A percentile compares a stretch with the other conserved stretches of the same genome.
These are phyloP conservation scores for Cryptocephalus moraei DNA, from an alignment of 2,888 invertebrate species.

Conservation along the genomic window DNA sequence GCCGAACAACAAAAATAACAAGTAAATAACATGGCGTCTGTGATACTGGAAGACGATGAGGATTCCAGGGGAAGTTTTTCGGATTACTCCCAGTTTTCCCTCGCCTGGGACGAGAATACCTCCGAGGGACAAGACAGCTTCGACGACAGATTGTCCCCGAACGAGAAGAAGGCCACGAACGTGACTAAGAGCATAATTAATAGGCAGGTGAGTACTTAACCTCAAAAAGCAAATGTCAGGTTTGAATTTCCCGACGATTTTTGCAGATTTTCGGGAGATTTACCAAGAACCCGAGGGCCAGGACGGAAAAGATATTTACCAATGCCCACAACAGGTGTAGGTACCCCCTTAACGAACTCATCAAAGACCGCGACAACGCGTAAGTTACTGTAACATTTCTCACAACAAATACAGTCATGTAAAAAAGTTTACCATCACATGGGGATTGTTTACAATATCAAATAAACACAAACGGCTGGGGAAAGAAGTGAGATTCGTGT, in stretches of 20 bases:
- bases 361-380: constrained; percentile 25
- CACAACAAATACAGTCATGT: background rate
- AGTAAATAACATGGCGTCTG: constrained; percentile 27
- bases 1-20: background rate
- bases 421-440: background rate
- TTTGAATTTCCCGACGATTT: constrained; percentile 8
- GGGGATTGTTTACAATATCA: too few relatives aligned
- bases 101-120: constrained; percentile 17
- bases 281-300: constrained; percentile 31
- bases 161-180: constrained; percentile 18
- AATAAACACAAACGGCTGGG: too few relatives aligned
- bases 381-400: constrained; percentile 18
- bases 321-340: constrained; percentile 33
- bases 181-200: constrained; percentile 23
- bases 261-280: constrained; percentile 35
- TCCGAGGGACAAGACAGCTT: constrained; percentile 17
- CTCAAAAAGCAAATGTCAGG: constrained; percentile 18
- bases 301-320: constrained; percentile 36
- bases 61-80: constrained; percentile 27
- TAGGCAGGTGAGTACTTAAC: constrained; percentile 28
- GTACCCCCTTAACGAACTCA: constrained; percentile 24
- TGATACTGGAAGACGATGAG: constrained; percentile 24
- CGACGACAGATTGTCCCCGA: constrained; percentile 6
- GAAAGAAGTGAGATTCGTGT: too few relatives aligned
- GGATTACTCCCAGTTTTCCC: constrained; percentile 23